Evolutionary conservation across 2,888 invertebrate genomes (phyloP).

Genomic region (Oligia fasciuncula): DNA sequence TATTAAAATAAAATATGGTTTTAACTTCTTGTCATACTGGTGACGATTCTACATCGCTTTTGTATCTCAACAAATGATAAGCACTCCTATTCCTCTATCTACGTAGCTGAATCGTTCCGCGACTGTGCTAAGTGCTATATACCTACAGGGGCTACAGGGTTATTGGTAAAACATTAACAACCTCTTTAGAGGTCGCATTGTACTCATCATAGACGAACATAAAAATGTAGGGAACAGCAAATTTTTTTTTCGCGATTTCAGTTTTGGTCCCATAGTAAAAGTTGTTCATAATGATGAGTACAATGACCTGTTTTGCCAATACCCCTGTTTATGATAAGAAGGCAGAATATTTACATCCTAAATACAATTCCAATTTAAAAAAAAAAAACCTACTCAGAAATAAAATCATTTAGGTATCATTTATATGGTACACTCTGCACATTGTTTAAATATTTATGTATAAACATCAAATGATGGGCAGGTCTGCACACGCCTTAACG

Average conservation of each 20-base stretch:
- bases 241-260: no score
- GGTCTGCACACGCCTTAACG: slow-evolving; percentile 16
- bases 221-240: no score
- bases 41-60: not conserved
- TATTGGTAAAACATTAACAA: no score
- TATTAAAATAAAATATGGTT: not conserved
- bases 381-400: not conserved
- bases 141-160: no score
- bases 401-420: not conserved
- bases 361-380: not conserved
- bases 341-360: not conserved
- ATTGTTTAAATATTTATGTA: not conserved
- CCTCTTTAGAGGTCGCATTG: no score
- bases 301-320: no score
- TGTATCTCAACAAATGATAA: not conserved
- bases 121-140: not conserved
- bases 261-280: no score
- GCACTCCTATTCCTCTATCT: not conserved
- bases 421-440: not conserved
- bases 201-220: no score
- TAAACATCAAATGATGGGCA: not conserved
- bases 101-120: not conserved
- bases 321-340: not conserved
- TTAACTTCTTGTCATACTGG: not conserved
- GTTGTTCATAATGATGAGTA: no score